Evolutionary conservation across 2,797 vertebrate species (phyloP).

Genomic region (Onychomys torridus): DNA sequence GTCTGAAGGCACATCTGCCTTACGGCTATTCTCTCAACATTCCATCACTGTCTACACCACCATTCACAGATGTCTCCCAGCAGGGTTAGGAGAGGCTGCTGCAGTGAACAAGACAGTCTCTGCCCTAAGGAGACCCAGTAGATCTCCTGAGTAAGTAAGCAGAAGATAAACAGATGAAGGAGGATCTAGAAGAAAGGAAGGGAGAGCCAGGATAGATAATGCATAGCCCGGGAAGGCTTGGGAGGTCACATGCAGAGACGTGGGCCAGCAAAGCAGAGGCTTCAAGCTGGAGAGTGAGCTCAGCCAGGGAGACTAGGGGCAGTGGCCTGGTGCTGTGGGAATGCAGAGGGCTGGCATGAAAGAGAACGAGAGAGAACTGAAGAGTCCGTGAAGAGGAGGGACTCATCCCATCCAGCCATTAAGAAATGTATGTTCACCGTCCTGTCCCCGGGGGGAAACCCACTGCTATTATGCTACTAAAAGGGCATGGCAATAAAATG

Average conservation of each 20-base stretch:
- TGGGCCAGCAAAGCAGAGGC: neutral
- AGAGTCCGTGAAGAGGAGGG: neutral
- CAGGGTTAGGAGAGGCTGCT: rapidly evolving
- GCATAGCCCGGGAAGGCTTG: neutral
- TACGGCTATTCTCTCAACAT: neutral
- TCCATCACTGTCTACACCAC: neutral
- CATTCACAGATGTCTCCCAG: neutral
- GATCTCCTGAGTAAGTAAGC: neutral
- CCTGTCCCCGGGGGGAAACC: neutral
- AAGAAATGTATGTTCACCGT: neutral
- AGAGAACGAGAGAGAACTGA: neutral
- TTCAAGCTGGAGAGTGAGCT: neutral
- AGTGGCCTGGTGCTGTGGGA: neutral
- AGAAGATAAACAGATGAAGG: neutral
- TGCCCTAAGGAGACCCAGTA: neutral
- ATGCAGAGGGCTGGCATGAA: neutral
- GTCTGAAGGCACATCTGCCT: neutral
- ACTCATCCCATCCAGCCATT: neutral
- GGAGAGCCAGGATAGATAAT: neutral
- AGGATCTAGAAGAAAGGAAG: neutral
- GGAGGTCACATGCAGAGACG: too few relatives aligned
- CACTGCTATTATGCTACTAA: too few relatives aligned
- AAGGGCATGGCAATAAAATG: neutral
- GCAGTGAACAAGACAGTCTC: neutral
- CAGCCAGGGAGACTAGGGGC: too few relatives aligned